These are phyloP conservation scores for Pogoniulus pusillus DNA, from an alignment of 2,797 vertebrate genomes.

Conservation along the genomic window DNA sequence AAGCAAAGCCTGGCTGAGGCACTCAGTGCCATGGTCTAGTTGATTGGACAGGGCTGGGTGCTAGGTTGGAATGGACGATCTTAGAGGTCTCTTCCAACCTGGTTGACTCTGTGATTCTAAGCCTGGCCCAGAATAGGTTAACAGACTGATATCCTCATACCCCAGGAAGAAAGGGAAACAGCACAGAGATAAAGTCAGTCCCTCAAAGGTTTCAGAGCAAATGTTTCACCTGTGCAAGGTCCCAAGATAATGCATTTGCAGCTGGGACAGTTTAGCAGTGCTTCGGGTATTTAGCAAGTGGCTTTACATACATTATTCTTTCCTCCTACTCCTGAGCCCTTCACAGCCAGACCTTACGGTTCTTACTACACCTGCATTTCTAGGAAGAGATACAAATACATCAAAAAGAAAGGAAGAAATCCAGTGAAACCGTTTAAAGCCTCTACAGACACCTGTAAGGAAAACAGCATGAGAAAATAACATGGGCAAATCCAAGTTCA, in stretches of 20 bases:
- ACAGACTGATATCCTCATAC: rapidly evolving
- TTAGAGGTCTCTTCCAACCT: no score
- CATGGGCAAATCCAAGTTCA: background rate
- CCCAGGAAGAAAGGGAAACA: background rate
- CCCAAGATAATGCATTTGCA: background rate
- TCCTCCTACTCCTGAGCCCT: background rate
- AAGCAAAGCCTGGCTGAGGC: no score
- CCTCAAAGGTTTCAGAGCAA: background rate
- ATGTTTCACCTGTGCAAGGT: background rate
- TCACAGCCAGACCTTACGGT: background rate
- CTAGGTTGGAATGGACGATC: no score
- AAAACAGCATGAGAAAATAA: background rate
- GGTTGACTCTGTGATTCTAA: no score
- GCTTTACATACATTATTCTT: background rate
- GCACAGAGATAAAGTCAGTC: rapidly evolving
- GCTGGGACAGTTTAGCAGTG: background rate
- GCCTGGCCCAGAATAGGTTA: rapidly evolving
- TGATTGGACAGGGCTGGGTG: no score
- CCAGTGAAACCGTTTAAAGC: background rate
- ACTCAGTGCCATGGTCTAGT: no score
- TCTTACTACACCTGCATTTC: background rate
- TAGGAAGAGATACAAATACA: background rate
- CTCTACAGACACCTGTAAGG: background rate
- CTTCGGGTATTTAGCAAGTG: background rate
- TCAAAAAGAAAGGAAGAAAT: background rate